Percentiles rank a stretch among this genome's conserved stretches.
Evolutionary conservation across 1,140 invertebrate genomes (phyloP).

Genomic region (Drosophila pachea): DNA sequence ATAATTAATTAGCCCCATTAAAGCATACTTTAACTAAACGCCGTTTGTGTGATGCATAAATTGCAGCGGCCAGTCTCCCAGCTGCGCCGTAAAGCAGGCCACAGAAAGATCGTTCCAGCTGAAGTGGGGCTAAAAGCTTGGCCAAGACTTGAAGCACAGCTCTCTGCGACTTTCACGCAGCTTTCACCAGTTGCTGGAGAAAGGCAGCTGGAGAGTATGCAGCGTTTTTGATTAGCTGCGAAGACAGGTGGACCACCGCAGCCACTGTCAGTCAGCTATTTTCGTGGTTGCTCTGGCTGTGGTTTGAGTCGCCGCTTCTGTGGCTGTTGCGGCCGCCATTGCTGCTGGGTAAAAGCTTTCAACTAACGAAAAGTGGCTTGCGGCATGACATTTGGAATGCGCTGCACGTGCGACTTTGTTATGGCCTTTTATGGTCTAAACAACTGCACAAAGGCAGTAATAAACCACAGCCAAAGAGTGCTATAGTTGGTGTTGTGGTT

Average conservation of each 20-base stretch:
- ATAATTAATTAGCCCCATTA: neutral
- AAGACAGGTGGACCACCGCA: neutral
- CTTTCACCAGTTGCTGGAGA: slow-evolving; percentile 2
- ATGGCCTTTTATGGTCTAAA: slow-evolving; percentile 59
- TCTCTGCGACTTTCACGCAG: slow-evolving; percentile 13
- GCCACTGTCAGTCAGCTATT: neutral
- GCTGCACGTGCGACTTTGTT: slow-evolving; percentile 47
- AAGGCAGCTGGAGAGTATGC: slow-evolving; percentile 24
- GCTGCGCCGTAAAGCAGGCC: slow-evolving; percentile 10
- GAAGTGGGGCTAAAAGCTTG: slow-evolving; percentile 23
- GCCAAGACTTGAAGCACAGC: neutral
- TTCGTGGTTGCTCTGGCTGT: neutral
- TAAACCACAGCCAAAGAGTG: slow-evolving; percentile 15
- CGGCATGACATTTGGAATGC: slow-evolving; percentile 23
- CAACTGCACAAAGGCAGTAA: slow-evolving; percentile 41
- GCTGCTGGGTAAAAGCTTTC: slow-evolving; percentile 17
- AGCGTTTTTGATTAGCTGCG: neutral
- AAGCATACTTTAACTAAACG: slow-evolving; percentile 11
- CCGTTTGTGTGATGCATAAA: too few relatives aligned
- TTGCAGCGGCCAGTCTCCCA: neutral
- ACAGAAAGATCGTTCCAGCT: neutral
- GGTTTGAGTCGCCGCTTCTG: slow-evolving; percentile 17
- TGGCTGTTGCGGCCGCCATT: neutral
- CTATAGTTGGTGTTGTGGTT: slow-evolving; percentile 34
- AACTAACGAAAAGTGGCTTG: slow-evolving; percentile 12